Base-by-base conservation (phyloP, 2,888 invertebrate species). In the Sarcophaga rosellei region DNA sequence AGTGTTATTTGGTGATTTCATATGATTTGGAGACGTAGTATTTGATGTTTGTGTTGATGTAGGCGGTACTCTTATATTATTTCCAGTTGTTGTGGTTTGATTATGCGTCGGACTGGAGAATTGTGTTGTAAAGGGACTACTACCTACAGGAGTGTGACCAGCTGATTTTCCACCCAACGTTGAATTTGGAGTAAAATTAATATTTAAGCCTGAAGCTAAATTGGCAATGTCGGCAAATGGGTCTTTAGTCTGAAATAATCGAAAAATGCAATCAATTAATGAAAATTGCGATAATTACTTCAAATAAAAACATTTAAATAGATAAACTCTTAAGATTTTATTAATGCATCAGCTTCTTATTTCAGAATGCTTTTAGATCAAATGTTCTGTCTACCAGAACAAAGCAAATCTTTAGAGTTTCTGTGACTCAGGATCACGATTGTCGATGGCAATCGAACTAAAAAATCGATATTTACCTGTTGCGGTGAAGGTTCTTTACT, bases 141-240 rank as follows among this genome's bases (percentile, higher is more conserved):
- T 91, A 0, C 90, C 90, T 11, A 92, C 90, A 3, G 93, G 91
- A 17, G 92, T 92, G 23, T 89, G 91, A 12, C 91, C 90, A 4
- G 92, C 89, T 11, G 92, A 91, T 89, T 92, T 93, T 35, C 90
- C 89, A 1, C 89, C 89, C 35, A 91, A 90, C 57, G 92, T 89
- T 12, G 91, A 90, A 84, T 89, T 91, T n/a, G 92, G 91, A 84
- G 91, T 91, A 85, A 93, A 93, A 86, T 92, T 92, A 44, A 93
- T 92, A 85, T 93, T 93, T 20, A 93, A 89, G 23, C 91, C 92
- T 8, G 92, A 91, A 12, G 93, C 93, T 81, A 94, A 88, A 87
- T 94, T 93, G 80, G 95, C 95, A 45, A 97, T 94, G 90, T 96
- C 96, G 2, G 96, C 95, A 91, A 97, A 97, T 5, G 97, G 96